Evolutionary conservation across 2,797 vertebrate species (phyloP).

Genomic region (Phyllotis vaccarum): DNA sequence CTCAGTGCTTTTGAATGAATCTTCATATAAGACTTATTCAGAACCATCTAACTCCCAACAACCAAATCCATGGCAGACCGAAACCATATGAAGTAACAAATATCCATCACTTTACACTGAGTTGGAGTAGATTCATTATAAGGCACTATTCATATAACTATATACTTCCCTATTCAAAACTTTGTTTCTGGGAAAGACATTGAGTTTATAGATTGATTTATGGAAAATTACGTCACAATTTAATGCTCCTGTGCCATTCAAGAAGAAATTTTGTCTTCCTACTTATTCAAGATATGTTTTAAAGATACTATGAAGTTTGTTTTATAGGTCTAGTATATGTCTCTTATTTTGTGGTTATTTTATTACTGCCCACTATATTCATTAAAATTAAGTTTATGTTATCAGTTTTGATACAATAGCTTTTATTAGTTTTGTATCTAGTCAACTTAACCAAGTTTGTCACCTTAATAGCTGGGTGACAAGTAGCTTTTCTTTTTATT

Average conservation of each 20-base stretch:
- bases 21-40: background rate
- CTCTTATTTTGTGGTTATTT: background rate
- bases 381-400: background rate
- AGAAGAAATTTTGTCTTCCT: background rate
- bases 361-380: background rate
- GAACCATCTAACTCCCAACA: background rate
- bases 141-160: background rate
- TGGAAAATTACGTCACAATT: background rate
- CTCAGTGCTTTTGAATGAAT: background rate
- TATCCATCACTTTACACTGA: background rate
- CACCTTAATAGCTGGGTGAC: background rate
- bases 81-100: background rate
- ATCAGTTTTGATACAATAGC: conserved; percentile 24
- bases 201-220: conserved; percentile 19
- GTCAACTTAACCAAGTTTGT: background rate
- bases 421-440: conserved; percentile 44
- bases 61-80: background rate
- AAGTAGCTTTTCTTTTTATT: background rate
- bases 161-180: background rate
- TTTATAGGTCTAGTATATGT: background rate
- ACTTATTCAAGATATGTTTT: background rate
- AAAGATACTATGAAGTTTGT: background rate
- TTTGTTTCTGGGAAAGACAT: conserved; percentile 19
- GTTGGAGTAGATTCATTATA: background rate
- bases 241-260: background rate